These are phyloP conservation scores for Zoroaster sp. DNA, from an alignment of 53 echinoderm and acorn worm species.

Conservation along the genomic window DNA sequence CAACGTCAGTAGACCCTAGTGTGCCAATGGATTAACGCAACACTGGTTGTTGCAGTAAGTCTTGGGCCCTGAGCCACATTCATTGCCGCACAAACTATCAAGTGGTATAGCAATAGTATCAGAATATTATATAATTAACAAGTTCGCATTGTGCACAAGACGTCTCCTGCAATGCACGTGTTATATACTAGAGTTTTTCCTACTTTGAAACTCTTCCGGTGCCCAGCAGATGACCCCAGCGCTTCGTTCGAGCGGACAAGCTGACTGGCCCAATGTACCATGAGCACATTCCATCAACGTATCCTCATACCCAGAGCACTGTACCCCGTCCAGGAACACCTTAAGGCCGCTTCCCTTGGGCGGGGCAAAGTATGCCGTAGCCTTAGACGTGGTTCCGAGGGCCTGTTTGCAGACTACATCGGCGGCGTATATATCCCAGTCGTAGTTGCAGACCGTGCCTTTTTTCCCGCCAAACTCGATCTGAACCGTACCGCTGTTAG, in stretches of 20 bases:
- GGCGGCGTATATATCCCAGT: conserved; percentile 10
- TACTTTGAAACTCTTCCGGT: background rate
- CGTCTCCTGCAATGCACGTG: no score
- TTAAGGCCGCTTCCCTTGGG: background rate
- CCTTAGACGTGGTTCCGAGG: background rate
- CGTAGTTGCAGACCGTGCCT: conserved; percentile 17
- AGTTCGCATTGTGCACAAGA: no score
- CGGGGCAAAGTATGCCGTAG: background rate
- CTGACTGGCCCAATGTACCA: background rate
- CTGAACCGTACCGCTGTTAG: background rate
- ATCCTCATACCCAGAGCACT: background rate
- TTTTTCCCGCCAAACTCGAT: conserved; percentile 1
- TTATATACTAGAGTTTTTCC: no score
- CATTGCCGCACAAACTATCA: no score
- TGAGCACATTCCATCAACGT: background rate
- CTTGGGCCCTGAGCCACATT: no score
- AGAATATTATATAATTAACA: no score
- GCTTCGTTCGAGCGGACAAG: background rate
- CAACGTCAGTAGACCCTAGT: no score
- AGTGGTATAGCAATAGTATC: no score
- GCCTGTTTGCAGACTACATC: conserved; percentile 11
- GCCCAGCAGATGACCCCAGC: conserved; percentile 24
- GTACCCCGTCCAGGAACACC: conserved; percentile 20
- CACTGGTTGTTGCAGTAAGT: no score
- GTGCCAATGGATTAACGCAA: no score